Conservation (phyloP, 2,113 vertebrate genomes). For the Anoura caudifer region DNA sequence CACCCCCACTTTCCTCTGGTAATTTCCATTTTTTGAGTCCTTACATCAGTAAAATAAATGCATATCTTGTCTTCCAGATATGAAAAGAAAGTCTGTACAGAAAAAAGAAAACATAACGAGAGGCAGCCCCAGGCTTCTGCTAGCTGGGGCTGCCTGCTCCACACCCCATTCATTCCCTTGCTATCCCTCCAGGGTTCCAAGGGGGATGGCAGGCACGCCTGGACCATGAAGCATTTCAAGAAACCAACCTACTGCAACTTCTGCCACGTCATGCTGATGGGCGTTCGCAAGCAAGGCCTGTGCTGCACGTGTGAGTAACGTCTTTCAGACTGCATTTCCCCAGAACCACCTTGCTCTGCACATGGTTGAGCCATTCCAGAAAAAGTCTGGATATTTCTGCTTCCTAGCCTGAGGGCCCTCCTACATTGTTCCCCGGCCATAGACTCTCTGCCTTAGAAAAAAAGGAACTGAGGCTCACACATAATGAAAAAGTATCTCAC, state of each 20-base stretch:
- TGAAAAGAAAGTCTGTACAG: not conserved
- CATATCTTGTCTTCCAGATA: not conserved
- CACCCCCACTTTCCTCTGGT: no score
- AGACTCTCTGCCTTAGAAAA: not conserved
- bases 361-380: not conserved
- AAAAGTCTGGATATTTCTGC: not conserved
- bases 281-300: constrained; percentile 95
- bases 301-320: constrained; percentile 91
- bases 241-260: constrained; percentile 97
- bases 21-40: not conserved
- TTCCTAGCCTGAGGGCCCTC: not conserved
- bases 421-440: not conserved
- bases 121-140: not conserved
- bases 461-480: not conserved
- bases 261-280: constrained; percentile 93
- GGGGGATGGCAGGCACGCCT: constrained; percentile 92
- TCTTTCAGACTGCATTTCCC: not conserved
- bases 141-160: not conserved
- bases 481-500: not conserved
- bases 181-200: constrained; percentile 83
- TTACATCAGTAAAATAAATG: not conserved
- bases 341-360: not conserved
- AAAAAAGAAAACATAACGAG: not conserved
- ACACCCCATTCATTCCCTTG: not conserved
- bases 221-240: constrained; percentile 98